Conservation (phyloP, 92 coral and sea anemone species). For the Porites lobata region DNA sequence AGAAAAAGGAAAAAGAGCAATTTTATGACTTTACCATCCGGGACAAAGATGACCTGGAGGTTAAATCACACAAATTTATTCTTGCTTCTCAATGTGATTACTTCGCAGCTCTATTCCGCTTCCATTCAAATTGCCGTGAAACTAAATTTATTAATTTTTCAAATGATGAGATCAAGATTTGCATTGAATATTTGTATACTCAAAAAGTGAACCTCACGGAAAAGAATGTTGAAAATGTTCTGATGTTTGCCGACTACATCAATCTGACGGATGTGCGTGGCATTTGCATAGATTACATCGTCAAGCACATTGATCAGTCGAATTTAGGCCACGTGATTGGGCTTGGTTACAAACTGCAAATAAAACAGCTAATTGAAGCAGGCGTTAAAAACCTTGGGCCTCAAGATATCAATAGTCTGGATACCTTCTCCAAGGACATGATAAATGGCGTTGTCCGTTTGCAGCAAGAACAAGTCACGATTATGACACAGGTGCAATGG, state of each 20-base stretch:
- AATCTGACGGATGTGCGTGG: conserved; percentile 2
- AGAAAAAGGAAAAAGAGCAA: conserved; percentile 1
- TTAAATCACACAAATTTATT: not conserved
- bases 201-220: not conserved
- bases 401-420: not conserved
- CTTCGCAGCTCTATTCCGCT: conserved; percentile 16
- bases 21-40: conserved; percentile 26
- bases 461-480: not conserved
- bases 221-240: not conserved
- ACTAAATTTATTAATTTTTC: not conserved
- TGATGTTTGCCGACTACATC: conserved; percentile 13
- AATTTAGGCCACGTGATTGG: not conserved
- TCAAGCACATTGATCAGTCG: not conserved
- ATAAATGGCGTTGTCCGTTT: not conserved
- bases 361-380: not conserved
- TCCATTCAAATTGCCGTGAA: not conserved
- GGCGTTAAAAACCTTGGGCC: not conserved
- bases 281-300: conserved; percentile 5
- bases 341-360: not conserved
- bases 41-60: not conserved
- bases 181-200: not conserved
- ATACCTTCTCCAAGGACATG: not conserved
- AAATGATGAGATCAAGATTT: not conserved
- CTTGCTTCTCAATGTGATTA: conserved; percentile 23
- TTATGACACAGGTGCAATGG: conserved; percentile 21